Evolutionary conservation across 2,888 invertebrate genomes (phyloP), one percentile per base, ranked within the genome.

Genomic region (Drymonia ruficornis): DNA sequence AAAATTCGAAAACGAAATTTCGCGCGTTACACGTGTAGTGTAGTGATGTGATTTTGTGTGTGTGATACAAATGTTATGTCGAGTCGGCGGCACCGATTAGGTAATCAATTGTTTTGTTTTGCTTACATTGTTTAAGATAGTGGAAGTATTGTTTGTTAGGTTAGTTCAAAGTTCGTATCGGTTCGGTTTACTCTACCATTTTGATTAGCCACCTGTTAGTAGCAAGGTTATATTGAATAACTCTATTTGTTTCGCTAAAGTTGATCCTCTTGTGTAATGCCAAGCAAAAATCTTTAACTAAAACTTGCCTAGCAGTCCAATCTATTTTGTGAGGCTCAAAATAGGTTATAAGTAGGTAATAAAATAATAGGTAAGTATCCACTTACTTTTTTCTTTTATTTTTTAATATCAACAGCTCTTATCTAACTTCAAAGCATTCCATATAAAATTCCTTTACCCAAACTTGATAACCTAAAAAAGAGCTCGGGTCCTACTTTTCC

Each of bases 71-170:
- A 49, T 61, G 70, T 70, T 76, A 86, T 86, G 84, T 72, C 83
- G 74, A 67, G 71, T 60, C 80, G 83, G 69, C 79, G 81, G 58
- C 59, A 60, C 56, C 79, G 80, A 72, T 65, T 73, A 65, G 84
- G 85, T 80, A 78, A 64, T 61, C 49, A 53, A 59, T 63, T 51
- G 29, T 49, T 53, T 52, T 23, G 51, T 51, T 29, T 46, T 29
- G n/a, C 13, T 44, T 44, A 44, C 36, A 6, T 36, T 6, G 11
- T 23, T 44, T 5, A 11, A 44, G n/a, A 28, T 44, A 23, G 13
- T 18, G 23, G n/a, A 19, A 18, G 9, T 16, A 13, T 50, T 36
- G 42, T 12, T 15, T 44, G 15, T 36, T 11, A 36, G 12, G n/a
- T 36, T 13, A 2, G 36, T 9, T 36, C 36, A 36, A 36, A 36